Conservation (phyloP, 1,140 invertebrate genomes). For the Saxidomus purpurata region DNA sequence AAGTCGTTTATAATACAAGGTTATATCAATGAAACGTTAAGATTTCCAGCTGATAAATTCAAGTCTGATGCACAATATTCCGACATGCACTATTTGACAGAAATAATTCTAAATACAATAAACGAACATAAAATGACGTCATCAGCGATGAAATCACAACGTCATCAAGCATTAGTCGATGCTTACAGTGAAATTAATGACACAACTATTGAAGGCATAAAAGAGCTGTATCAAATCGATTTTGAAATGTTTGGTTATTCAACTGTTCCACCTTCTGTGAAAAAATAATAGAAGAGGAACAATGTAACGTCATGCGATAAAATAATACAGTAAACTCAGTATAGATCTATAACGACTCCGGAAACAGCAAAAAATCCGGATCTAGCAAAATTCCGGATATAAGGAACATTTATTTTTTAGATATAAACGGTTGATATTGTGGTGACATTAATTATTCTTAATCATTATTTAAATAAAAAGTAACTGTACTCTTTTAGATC, state of each 20-base stretch:
- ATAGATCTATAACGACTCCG: too few relatives aligned
- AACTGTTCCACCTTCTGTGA: neutral
- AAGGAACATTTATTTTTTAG: too few relatives aligned
- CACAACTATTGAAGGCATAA: neutral
- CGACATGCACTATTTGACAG: neutral
- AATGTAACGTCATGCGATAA: too few relatives aligned
- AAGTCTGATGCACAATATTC: neutral
- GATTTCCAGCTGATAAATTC: constrained; percentile 12
- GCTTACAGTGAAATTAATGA: neutral
- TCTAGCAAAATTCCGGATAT: too few relatives aligned
- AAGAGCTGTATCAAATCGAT: constrained; percentile 27
- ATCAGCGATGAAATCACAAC: neutral
- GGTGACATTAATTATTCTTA: too few relatives aligned
- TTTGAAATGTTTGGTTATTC: constrained; percentile 41
- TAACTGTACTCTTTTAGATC: too few relatives aligned
- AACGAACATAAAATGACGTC: neutral
- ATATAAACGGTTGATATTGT: too few relatives aligned
- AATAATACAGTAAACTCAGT: too few relatives aligned
- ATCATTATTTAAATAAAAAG: too few relatives aligned
- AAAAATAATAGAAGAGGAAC: too few relatives aligned
- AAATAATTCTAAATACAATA: constrained; percentile 2
- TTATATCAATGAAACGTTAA: neutral
- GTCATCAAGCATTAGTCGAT: constrained; percentile 11
- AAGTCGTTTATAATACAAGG: constrained; percentile 31
- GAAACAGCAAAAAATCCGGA: too few relatives aligned